Conservation (phyloP, 2,888 invertebrate genomes). For the Caenorhabditis virilis region DNA sequence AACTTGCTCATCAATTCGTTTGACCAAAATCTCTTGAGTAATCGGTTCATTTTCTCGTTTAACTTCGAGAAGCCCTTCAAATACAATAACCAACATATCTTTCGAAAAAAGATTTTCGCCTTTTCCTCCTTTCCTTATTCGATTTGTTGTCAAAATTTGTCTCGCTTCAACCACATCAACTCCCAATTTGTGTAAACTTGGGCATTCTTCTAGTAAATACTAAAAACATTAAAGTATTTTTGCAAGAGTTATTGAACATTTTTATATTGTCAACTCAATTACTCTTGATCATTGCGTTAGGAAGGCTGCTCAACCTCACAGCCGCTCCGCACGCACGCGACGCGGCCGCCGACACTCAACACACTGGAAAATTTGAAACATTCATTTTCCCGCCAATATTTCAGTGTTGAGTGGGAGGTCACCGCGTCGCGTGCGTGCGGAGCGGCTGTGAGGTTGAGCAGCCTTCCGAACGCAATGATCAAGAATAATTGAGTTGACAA, state of each 20-base stretch:
- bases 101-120: background rate
- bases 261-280: too few species aligned
- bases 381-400: too few species aligned
- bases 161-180: slow-evolving; percentile 9
- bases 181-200: slow-evolving; percentile 12
- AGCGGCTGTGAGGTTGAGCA: too few species aligned
- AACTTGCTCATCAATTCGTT: background rate
- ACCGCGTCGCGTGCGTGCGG: too few species aligned
- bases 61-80: background rate
- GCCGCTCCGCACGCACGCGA: too few species aligned
- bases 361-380: too few species aligned
- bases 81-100: slow-evolving; percentile 1
- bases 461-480: too few species aligned
- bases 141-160: slow-evolving; percentile 8
- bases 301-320: too few species aligned
- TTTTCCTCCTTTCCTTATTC: slow-evolving; percentile 4
- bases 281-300: too few species aligned
- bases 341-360: too few species aligned
- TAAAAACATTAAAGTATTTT: slow-evolving; percentile 6
- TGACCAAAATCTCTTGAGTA: background rate
- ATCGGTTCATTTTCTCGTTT: background rate
- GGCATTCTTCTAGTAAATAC: slow-evolving; percentile 20
- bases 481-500: too few species aligned
- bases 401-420: too few species aligned
- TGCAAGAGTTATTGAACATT: background rate